Conservation (phyloP, 2,113 vertebrate species). For the Hypomesus transpacificus region DNA sequence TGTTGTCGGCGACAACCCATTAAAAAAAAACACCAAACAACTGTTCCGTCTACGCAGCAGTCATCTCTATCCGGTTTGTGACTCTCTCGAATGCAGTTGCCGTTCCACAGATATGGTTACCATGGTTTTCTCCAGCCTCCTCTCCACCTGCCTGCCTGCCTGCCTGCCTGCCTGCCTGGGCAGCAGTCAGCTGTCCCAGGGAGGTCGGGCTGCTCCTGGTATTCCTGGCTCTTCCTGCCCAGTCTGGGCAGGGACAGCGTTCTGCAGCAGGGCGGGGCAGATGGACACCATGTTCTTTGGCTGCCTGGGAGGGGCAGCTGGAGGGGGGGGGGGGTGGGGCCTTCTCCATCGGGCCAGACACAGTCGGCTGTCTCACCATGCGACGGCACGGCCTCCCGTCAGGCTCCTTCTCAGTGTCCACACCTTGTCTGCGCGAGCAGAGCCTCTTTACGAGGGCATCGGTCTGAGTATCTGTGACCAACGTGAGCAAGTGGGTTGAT, state of each 20-base stretch:
- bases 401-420: too few species aligned
- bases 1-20: background rate
- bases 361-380: too few species aligned
- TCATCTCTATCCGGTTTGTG: background rate
- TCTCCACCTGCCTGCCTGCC: too few species aligned
- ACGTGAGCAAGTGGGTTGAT: constrained; percentile 39
- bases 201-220: constrained; percentile 26
- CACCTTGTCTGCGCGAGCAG: too few species aligned
- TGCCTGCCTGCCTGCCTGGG: too few species aligned
- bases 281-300: constrained; percentile 22
- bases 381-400: too few species aligned
- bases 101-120: constrained; percentile 33
- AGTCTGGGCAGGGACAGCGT: constrained; percentile 34
- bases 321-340: background rate
- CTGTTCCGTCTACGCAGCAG: too few species aligned
- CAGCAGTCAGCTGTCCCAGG: constrained; percentile 50
- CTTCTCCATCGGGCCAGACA: too few species aligned
- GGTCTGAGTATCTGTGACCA: constrained; percentile 47
- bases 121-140: constrained; percentile 8
- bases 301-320: constrained; percentile 20
- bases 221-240: constrained; percentile 49
- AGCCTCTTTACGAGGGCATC: constrained; percentile 16
- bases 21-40: constrained; percentile 7
- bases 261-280: constrained; percentile 58
- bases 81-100: constrained; percentile 40